Evolutionary conservation across 92 coral and sea anemone genomes (phyloP), one percentile per base, ranked within the genome.

Genomic region (Heteractis magnifica): DNA sequence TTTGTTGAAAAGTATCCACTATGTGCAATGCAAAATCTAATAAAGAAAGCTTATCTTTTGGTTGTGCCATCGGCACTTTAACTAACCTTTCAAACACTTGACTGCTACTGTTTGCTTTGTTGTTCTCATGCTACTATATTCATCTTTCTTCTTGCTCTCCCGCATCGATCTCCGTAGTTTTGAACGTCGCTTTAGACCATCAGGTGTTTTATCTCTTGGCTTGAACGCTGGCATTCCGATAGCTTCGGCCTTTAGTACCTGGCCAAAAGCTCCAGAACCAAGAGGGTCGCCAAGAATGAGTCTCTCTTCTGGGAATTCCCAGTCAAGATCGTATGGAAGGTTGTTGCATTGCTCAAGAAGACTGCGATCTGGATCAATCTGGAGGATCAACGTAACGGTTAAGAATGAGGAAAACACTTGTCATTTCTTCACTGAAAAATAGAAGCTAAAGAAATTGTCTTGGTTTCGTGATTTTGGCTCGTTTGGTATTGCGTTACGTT

Each of bases 211-310:
- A 55, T 85, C 83, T 5, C 88, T 74, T 14, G 88, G 88, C 13
- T 78, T 78, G 52, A 96, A 86, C 6, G 93, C 93, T 19, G 89
- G 86, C 87, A 96, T 96, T 14, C 99, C 99, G 74, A 96, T 92
- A 51, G 99, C 99, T 72, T 96, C 99, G 16, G 95, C 99, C 79
- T 85, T 68, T 50, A 89, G 55, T 15, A 97, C 99, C 72, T 89
- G 93, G 9, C 99, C 99, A 91, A 96, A 96, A 4, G 99, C 99
- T 16, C 99, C 99, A 6, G 97, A 81, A 4, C 99, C 99, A 3
- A 96, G 95, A 6, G 89, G 78, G 19, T 84, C 86, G n/a, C 97
- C 98, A 23, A 96, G 87, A 52, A 91, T 65, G 19, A 96, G 96
- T 51, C 98, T 84, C 49, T 94, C 99, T 64, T 90, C 94, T 5